phyloP scores from a whole-genome alignment of 2,113 vertebrate genomes.

The Lucifuga dentata region DNA sequence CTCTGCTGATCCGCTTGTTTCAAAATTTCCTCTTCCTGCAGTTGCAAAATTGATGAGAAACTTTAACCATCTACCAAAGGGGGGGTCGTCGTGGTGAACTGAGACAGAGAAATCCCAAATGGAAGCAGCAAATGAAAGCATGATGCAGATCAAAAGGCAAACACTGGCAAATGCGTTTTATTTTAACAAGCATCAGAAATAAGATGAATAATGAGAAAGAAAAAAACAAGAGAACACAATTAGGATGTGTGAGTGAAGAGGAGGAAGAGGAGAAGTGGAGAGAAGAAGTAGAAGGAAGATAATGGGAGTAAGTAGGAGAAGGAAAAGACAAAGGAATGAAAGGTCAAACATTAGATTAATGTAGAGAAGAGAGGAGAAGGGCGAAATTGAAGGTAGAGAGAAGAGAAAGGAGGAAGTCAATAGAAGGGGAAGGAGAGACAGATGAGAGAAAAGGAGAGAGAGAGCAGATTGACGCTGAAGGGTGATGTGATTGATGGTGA shows the following conservation, averaged over 20 bases:
- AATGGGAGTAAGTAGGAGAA: constrained; percentile 17
- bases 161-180: constrained; percentile 51
- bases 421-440: constrained; percentile 20
- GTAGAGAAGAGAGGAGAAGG: background rate
- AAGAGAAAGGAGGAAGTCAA: constrained; percentile 17
- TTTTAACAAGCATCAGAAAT: constrained; percentile 44
- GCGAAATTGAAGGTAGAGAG: constrained; percentile 16
- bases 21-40: constrained; percentile 50
- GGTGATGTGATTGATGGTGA: constrained; percentile 78
- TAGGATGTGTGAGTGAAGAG: too few species aligned
- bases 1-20: constrained; percentile 32
- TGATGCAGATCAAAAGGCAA: constrained; percentile 63
- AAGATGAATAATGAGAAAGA: constrained; percentile 29
- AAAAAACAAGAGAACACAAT: background rate
- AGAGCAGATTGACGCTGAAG: constrained; percentile 59
- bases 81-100: constrained; percentile 49
- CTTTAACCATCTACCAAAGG: constrained; percentile 43
- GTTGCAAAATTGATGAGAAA: constrained; percentile 53
- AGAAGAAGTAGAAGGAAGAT: background rate
- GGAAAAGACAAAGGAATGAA: constrained; percentile 37
- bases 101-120: constrained; percentile 45
- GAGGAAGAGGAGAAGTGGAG: background rate
- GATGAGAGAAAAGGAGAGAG: constrained; percentile 5
- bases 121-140: constrained; percentile 56
- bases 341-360: constrained; percentile 54